Conservation (phyloP, 2,797 vertebrate genomes). For the Novumbra hubbsi region DNA sequence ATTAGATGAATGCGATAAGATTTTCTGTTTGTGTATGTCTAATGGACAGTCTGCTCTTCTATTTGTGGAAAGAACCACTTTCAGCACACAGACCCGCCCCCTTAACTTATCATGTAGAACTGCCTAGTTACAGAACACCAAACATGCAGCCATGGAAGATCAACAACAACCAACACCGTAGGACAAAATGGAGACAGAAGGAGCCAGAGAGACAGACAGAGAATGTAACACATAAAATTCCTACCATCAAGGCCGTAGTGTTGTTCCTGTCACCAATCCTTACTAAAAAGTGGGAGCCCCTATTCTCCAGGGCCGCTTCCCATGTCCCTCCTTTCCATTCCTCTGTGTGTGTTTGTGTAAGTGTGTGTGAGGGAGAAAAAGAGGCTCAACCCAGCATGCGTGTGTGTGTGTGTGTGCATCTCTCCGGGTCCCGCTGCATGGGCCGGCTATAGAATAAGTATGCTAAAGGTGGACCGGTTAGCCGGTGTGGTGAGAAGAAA, state of each 20-base stretch:
- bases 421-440: conserved; percentile 34
- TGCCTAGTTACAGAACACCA: too few relatives aligned
- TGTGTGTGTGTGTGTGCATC: conserved; percentile 7
- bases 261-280: conserved; percentile 28
- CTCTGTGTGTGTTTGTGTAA: neutral
- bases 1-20: too few relatives aligned
- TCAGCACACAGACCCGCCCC: too few relatives aligned
- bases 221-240: conserved; percentile 18
- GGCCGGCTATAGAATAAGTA: conserved; percentile 58
- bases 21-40: too few relatives aligned
- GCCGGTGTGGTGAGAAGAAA: conserved; percentile 40
- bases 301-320: neutral
- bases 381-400: neutral
- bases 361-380: neutral
- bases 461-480: conserved; percentile 40
- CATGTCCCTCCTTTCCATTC: neutral
- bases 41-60: too few relatives aligned
- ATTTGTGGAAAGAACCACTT: too few relatives aligned
- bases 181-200: neutral
- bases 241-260: conserved; percentile 36
- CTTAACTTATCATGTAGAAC: too few relatives aligned
- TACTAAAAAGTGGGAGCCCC: conserved; percentile 13
- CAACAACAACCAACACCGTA: too few relatives aligned
- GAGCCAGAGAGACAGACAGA: neutral
- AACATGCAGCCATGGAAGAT: too few relatives aligned